phyloP scores from a whole-genome alignment of 2,888 invertebrate species.

The Nephrotoma flavescens region DNA sequence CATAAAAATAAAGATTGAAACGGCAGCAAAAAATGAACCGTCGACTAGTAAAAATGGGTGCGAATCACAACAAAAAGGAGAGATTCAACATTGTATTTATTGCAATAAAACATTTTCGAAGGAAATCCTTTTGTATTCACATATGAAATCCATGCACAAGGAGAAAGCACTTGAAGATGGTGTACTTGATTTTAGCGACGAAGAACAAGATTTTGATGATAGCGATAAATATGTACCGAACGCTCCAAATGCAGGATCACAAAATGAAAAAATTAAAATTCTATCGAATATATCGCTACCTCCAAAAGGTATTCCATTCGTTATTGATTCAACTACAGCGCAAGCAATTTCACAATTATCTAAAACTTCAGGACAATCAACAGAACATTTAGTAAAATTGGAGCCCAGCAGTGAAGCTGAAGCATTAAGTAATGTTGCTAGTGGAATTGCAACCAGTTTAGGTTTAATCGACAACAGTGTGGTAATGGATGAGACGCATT shows the following conservation, averaged over 20 bases:
- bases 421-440: constrained; percentile 38
- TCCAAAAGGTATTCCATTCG: constrained; percentile 16
- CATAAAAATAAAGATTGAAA: constrained; percentile 49
- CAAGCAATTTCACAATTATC: constrained; percentile 16
- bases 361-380: constrained; percentile 12
- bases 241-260: constrained; percentile 17
- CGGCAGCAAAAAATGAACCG: not conserved
- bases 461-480: constrained; percentile 38
- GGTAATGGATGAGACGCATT: constrained; percentile 11
- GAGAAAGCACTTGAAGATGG: constrained; percentile 48
- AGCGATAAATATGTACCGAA: constrained; percentile 21
- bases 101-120: constrained; percentile 60
- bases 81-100: constrained; percentile 49
- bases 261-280: constrained; percentile 36
- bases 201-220: constrained; percentile 24
- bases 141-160: constrained; percentile 51
- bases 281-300: constrained; percentile 30
- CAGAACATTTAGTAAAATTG: constrained; percentile 2
- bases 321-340: constrained; percentile 4
- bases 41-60: not conserved
- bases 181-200: constrained; percentile 41
- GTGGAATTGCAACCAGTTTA: constrained; percentile 40
- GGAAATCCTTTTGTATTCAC: constrained; percentile 52
- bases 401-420: constrained; percentile 38
- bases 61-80: constrained; percentile 22